These are phyloP conservation scores for Sinocyclocheilus rhinocerous DNA, from an alignment of 2,113 vertebrate genomes.

Conservation along the genomic window DNA sequence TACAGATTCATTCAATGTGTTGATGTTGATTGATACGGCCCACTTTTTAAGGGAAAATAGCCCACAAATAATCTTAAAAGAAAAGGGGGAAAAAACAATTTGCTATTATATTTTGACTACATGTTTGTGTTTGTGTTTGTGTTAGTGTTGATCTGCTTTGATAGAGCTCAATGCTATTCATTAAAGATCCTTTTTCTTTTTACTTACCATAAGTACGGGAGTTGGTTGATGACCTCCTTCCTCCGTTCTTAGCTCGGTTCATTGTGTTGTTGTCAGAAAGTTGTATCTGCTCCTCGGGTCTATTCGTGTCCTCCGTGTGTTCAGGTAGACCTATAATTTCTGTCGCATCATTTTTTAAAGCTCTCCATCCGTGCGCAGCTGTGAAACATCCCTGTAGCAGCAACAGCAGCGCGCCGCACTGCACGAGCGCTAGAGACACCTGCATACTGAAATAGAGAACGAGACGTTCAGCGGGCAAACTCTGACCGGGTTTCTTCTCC, in stretches of 20 bases:
- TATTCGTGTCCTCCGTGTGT: constrained; percentile 65
- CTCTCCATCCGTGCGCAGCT: constrained; percentile 78
- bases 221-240: constrained; percentile 77
- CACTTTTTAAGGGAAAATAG: not conserved
- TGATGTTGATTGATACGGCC: not conserved
- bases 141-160: not conserved
- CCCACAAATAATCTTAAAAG: not conserved
- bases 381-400: constrained; percentile 78
- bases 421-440: constrained; percentile 78
- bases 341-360: constrained; percentile 89
- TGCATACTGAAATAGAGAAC: constrained; percentile 74
- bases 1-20: not conserved
- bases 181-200: not conserved
- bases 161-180: not conserved
- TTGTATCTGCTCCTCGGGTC: constrained; percentile 67
- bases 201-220: constrained; percentile 82
- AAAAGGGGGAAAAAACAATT: too few species aligned
- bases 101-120: not conserved
- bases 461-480: constrained; percentile 32
- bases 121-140: too few species aligned
- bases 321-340: constrained; percentile 81
- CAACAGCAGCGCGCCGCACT: constrained; percentile 73
- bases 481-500: constrained; percentile 48
- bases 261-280: constrained; percentile 74
- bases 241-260: constrained; percentile 89